A percentile compares a stretch with the other conserved stretches of the same genome.
Conservation (phyloP, 2,888 invertebrate species). For the Pantelozetes paolii region DNA sequence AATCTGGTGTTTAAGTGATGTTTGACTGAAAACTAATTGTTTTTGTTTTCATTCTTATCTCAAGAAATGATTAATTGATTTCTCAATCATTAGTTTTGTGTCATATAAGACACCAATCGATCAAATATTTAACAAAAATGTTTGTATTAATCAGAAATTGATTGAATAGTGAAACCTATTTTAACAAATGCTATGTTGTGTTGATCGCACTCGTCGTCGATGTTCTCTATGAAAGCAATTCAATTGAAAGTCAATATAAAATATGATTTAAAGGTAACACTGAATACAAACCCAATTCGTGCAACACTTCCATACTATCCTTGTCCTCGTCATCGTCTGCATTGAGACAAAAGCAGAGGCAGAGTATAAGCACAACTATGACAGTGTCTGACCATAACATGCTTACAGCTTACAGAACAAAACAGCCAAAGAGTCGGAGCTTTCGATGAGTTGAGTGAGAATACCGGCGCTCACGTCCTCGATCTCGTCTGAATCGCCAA, state of each 20-base stretch:
- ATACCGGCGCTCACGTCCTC: constrained; percentile 90
- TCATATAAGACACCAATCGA: no score
- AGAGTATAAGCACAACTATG: not conserved
- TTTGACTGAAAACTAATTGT: no score
- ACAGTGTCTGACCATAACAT: not conserved
- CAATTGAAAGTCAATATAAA: not conserved
- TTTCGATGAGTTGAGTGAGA: constrained; percentile 76
- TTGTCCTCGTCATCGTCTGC: constrained; percentile 41
- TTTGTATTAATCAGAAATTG: no score
- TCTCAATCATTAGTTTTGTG: no score
- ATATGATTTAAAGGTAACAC: not conserved
- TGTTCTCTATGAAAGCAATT: constrained; percentile 68
- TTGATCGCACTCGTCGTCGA: constrained; percentile 85
- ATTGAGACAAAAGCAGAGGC: not conserved
- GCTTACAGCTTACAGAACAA: constrained; percentile 70
- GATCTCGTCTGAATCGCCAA: constrained; percentile 64
- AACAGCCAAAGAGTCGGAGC: constrained; percentile 84
- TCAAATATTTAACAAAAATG: no score
- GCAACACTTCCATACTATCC: constrained; percentile 34
- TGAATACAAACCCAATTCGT: constrained; percentile 35
- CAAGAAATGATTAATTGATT: no score
- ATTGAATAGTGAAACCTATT: constrained; percentile 56
- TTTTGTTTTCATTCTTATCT: no score
- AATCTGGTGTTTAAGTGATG: no score
- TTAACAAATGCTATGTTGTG: constrained; percentile 85